Percentiles rank a stretch among this genome's conserved stretches.
Conservation (phyloP, 2,797 vertebrate species). For the Gymnothorax reevesii region DNA sequence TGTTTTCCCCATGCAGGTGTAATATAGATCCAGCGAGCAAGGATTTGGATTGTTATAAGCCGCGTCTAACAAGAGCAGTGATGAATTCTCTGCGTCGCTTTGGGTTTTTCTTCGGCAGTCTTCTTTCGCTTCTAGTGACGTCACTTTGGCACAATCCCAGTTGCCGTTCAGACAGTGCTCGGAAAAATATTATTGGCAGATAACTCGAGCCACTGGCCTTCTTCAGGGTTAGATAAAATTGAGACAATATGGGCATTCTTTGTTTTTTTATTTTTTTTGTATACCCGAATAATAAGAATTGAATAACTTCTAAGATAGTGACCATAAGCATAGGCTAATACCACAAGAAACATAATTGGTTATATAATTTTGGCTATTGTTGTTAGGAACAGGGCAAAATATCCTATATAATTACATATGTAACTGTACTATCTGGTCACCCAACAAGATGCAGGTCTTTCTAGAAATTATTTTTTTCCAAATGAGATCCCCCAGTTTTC, state of each 20-base stretch:
- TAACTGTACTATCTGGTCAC: not conserved
- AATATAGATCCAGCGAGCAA: conserved; percentile 65
- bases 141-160: conserved; percentile 48
- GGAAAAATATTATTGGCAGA: conserved; percentile 16
- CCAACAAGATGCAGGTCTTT: not conserved
- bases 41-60: conserved; percentile 51
- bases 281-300: not conserved
- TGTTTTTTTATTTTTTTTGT: not conserved
- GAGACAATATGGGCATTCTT: not conserved
- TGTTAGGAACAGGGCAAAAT: not conserved
- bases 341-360: not conserved
- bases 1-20: conserved; percentile 68
- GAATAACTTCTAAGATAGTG: not conserved
- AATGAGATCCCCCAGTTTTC: not conserved
- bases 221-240: conserved; percentile 20
- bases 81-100: conserved; percentile 49
- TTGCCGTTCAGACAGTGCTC: conserved; percentile 20
- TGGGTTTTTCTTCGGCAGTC: conserved; percentile 58
- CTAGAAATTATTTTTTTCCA: not conserved
- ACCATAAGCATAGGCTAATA: not conserved
- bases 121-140: conserved; percentile 63
- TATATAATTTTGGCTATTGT: not conserved
- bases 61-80: conserved; percentile 60
- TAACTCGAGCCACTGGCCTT: not conserved
- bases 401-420: not conserved